These are phyloP conservation scores for Caenorhabditis sp. DNA, from an alignment of 2,888 invertebrate genomes.

Conservation along the genomic window DNA sequence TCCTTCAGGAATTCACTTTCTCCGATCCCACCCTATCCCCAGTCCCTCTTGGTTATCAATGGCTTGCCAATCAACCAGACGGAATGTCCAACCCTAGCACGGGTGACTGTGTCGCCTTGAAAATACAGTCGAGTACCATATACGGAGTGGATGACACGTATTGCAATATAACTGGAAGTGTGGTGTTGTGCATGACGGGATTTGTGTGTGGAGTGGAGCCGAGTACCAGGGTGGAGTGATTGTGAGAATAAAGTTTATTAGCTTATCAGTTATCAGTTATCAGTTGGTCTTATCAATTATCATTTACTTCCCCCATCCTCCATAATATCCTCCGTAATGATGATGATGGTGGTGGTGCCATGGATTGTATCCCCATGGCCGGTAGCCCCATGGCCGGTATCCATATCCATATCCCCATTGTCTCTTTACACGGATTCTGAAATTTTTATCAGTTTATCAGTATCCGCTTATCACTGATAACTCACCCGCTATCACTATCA, in stretches of 20 bases:
- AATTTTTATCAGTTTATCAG: background rate
- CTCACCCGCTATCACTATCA: too few species aligned
- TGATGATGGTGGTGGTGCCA: background rate
- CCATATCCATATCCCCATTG: background rate
- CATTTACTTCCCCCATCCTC: background rate
- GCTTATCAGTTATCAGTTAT: background rate
- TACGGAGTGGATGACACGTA: too few species aligned
- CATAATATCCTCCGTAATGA: background rate
- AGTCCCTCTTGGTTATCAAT: conserved; percentile 8
- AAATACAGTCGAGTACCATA: too few species aligned
- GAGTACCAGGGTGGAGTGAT: too few species aligned
- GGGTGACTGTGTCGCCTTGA: too few species aligned
- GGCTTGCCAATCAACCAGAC: background rate
- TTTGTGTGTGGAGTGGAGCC: too few species aligned
- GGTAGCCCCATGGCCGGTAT: background rate
- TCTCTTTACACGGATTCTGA: background rate
- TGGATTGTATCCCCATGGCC: background rate
- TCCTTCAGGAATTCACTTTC: conserved; percentile 32
- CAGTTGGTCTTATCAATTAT: background rate
- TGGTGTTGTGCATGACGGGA: too few species aligned
- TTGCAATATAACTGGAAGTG: too few species aligned
- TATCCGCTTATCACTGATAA: too few species aligned
- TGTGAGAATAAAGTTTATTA: too few species aligned
- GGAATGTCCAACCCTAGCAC: too few species aligned
- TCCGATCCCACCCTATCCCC: conserved; percentile 24